Conservation (phyloP, 2,888 invertebrate genomes). For the Cylloceria caligata region DNA sequence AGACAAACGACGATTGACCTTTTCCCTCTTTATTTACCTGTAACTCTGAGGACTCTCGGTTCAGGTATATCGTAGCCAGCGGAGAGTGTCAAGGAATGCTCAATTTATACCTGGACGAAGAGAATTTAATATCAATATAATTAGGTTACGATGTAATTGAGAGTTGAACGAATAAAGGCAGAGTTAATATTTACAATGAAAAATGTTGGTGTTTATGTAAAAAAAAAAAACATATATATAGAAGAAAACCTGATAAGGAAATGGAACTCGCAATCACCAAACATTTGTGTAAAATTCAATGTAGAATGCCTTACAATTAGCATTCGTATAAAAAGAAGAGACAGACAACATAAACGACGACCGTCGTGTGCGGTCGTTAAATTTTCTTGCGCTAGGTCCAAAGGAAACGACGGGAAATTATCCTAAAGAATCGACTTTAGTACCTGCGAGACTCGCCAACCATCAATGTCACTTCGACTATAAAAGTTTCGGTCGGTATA, state of each 20-base stretch:
- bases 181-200: too few relatives aligned
- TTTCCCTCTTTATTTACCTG: slow-evolving; percentile 42
- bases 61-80: slow-evolving; percentile 12
- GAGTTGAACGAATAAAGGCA: background rate
- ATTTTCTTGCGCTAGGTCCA: slow-evolving; percentile 64
- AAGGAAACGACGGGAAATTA: slow-evolving; percentile 37
- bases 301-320: background rate
- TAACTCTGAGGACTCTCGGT: slow-evolving; percentile 3
- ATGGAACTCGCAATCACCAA: background rate
- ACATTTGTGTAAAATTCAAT: background rate
- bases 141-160: background rate
- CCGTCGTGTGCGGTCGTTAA: slow-evolving; percentile 72
- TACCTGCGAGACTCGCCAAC: slow-evolving; percentile 62
- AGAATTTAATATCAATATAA: background rate
- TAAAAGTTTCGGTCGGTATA: slow-evolving; percentile 66
- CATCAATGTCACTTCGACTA: slow-evolving; percentile 75
- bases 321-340: slow-evolving; percentile 41
- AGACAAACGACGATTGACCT: slow-evolving; percentile 58
- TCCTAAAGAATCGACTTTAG: slow-evolving; percentile 39
- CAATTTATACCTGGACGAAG: background rate
- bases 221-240: too few relatives aligned
- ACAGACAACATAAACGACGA: background rate
- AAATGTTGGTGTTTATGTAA: background rate
- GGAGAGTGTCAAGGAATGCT: slow-evolving; percentile 22
- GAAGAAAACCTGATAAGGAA: background rate